Base-by-base conservation (phyloP, 2,888 invertebrate species). In the Hybos culiciformis region DNA sequence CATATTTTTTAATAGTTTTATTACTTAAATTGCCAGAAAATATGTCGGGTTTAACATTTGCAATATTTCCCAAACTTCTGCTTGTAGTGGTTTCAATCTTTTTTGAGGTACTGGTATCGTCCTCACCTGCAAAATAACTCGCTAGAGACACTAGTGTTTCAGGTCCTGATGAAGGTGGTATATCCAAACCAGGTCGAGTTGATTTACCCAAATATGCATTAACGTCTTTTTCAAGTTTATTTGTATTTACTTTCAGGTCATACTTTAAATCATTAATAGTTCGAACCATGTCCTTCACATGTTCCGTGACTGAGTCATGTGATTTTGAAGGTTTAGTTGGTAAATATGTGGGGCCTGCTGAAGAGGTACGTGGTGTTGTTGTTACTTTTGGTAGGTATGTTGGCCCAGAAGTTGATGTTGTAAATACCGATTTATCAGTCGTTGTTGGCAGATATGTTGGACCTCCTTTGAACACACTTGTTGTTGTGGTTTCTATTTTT, bases 141-240 rank as follows among this genome's bases (percentile, higher is more conserved):
- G 86, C 85, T 36, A 87, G 60, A 0, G 84, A 81, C 52, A 83
- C 83, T 11, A 84, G 66, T 0, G 83, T 81, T 57, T 82, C 80
- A 0, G 85, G 83, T 1, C 83, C 82, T 0, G 80, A 74, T 1
- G 83, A 83, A 14, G 79, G 77, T 3, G 83, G 81, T 8, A 80
- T 74, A 6, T 77, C 69, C n/a, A 81, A 63, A 4, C 80, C 83
- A 26, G 73, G 71, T 46, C 80, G 69, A 21, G 71, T 66, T 39
- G 70, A 67, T 36, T 69, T 72, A 3, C 67, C 67, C 37, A 63
- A 65, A 48, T 69, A 71, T 26, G 71, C 72, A 17, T 55, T 42
- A 18, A 54, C 44, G 7, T 47, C 56, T 4, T 56, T 55, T 2
- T 46, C 43, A 14, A 70, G 66, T 8, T 68, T 60, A 8, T 66